Evolutionary conservation across 1,140 invertebrate genomes (phyloP), one percentile per base, ranked within the genome.

Genomic region (Drosophila pallidifrons): DNA sequence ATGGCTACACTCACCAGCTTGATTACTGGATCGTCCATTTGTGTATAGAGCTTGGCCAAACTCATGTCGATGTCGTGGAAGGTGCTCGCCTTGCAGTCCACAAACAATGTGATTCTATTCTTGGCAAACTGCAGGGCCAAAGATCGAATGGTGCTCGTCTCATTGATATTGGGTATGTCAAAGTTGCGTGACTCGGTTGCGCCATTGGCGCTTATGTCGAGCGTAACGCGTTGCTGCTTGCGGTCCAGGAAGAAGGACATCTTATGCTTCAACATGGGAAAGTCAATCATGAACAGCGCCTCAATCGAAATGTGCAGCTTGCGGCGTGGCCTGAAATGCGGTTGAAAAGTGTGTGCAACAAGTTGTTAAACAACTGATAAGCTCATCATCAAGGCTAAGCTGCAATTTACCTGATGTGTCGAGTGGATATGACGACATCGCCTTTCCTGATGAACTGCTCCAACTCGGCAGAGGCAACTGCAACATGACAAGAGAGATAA

Each of bases 181-280:
- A 93, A 92, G 72, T 93, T 88, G 46, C 91, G 79, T 43, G 92
- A 91, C 73, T 82, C 79, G 10, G 82, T 91, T 8, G 77, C 83
- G 1, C 87, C 81, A 69, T 91, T 86, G 1, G 75, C 76, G 81
- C 92, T 94, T 3, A 93, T 91, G 57, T 93, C 92, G 20, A 93
- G 60, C 0, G 92, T 94, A 94, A 96, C 94, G 93, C 94, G 92
- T 86, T 95, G 95, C 3, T 93, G 92, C 51, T 93, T 93, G 77
- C 95, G 93, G 85, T 96, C 96, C 49, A 96, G 85, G 71, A 95
- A 93, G 47, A 96, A 91, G 13, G 94, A 93, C 80, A 96, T 95
- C 85, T 95, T 95, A 25, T 95, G 94, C 75, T 95, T 94, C 4
- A 94, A 86, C 57, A 93, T 93, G 3, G 94, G 93, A 82, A 96